Percentiles rank a stretch among this genome's conserved stretches.
Conservation (phyloP, 2,888 invertebrate species). For the Bombylius major region DNA sequence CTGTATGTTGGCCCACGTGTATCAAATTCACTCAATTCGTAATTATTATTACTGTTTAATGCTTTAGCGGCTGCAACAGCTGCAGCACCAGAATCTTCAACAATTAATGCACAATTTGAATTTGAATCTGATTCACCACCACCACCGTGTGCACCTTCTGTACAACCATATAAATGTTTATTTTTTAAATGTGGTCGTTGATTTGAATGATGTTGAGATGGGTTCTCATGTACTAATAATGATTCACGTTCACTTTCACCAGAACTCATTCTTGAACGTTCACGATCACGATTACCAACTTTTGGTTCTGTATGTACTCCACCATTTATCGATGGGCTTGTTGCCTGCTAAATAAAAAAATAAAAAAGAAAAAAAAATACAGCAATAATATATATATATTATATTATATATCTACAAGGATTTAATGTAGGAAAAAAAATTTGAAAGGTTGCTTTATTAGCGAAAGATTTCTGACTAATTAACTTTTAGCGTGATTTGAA, state of each 20-base stretch:
- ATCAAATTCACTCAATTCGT: slow-evolving; percentile 64
- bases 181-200: slow-evolving; percentile 12
- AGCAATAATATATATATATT: no score
- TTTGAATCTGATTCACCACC: slow-evolving; percentile 48
- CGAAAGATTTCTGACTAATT: no score
- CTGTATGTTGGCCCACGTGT: slow-evolving; percentile 20
- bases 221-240: slow-evolving; percentile 16
- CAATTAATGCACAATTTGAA: slow-evolving; percentile 43
- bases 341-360: slow-evolving; percentile 10
- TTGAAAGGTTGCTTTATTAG: no score
- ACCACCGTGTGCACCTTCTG: slow-evolving; percentile 22
- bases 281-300: slow-evolving; percentile 18
- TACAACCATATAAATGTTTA: slow-evolving; percentile 17
- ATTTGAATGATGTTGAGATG: slow-evolving; percentile 8
- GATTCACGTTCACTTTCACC: slow-evolving; percentile 21
- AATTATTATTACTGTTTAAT: slow-evolving; percentile 62
- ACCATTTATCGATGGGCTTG: slow-evolving; percentile 18
- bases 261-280: slow-evolving; percentile 18
- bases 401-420: no score
- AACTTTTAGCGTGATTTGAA: no score
- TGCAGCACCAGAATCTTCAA: slow-evolving; percentile 33
- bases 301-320: slow-evolving; percentile 18
- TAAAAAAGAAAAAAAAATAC: no score
- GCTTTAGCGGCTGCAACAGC: slow-evolving; percentile 42
- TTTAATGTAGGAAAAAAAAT: no score